phyloP scores from a whole-genome alignment of 1,140 invertebrate species.

The Ctenoplectra terminalis region DNA sequence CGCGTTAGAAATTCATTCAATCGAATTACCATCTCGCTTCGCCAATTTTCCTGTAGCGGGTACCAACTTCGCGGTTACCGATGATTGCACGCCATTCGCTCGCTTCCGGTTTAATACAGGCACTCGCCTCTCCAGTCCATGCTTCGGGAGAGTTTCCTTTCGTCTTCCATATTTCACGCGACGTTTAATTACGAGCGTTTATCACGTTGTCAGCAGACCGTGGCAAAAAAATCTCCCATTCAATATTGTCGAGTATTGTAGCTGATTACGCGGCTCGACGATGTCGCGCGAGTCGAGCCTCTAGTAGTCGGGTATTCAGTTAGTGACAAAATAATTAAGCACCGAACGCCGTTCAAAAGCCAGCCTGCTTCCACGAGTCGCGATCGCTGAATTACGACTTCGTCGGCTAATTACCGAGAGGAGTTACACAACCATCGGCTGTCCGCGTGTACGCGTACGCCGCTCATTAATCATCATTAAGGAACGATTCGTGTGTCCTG shows the following conservation, averaged over 20 bases:
- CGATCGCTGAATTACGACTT: conserved; percentile 38
- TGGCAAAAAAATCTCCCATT: background rate
- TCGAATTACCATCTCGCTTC: conserved; percentile 22
- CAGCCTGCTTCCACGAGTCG: conserved; percentile 21
- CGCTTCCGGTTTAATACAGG: conserved; percentile 25
- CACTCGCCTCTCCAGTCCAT: background rate
- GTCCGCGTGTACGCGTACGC: background rate
- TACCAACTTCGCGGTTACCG: conserved; percentile 15
- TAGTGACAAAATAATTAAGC: conserved; percentile 62
- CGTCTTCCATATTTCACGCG: conserved; percentile 21
- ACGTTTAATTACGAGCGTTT: conserved; percentile 42
- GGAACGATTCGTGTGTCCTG: conserved; percentile 58
- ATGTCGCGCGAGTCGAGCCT: background rate
- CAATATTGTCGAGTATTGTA: conserved; percentile 9
- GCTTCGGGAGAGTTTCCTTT: background rate
- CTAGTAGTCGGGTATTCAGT: conserved; percentile 33
- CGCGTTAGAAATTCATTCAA: conserved; percentile 1
- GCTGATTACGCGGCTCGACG: conserved; percentile 16
- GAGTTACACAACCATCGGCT: conserved; percentile 49
- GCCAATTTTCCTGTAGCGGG: conserved; percentile 1
- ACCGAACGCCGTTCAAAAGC: conserved; percentile 16
- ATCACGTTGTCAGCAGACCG: conserved; percentile 18
- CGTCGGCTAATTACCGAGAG: conserved; percentile 52
- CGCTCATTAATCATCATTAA: conserved; percentile 68
- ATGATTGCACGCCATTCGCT: conserved; percentile 36